A percentile compares a stretch with the other conserved stretches of the same genome.
Conservation (phyloP, 2,888 invertebrate species). For the Harmothoe impar region DNA sequence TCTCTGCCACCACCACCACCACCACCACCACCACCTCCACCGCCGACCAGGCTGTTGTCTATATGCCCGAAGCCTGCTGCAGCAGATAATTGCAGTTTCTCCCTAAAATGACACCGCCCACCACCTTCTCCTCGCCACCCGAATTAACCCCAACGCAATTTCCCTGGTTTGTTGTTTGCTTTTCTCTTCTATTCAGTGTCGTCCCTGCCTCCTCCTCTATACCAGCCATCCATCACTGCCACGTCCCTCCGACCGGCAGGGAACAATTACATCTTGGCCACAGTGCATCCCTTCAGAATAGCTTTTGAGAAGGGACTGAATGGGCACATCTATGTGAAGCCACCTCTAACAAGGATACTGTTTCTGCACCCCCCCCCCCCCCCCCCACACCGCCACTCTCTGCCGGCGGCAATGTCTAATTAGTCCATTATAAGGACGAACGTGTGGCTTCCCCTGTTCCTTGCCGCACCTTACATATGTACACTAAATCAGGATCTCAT, state of each 20-base stretch:
- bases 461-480: too few relatives aligned
- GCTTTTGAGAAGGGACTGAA: too few relatives aligned
- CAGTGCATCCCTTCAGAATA: too few relatives aligned
- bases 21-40: too few relatives aligned
- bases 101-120: not conserved
- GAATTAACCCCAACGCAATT: slow-evolving; percentile 15
- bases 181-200: not conserved
- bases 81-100: not conserved
- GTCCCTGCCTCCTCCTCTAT: not conserved
- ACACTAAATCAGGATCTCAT: too few relatives aligned
- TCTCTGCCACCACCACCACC: too few relatives aligned
- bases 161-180: not conserved
- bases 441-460: too few relatives aligned
- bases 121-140: not conserved
- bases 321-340: not conserved
- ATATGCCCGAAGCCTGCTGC: not conserved
- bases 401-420: not conserved
- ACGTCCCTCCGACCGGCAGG: not conserved
- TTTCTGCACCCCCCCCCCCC: not conserved
- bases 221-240: slow-evolving; percentile 2
- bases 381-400: not conserved
- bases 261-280: not conserved
- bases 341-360: slow-evolving; percentile 19
- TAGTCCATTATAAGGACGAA: not conserved
- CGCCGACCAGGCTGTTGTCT: not conserved